A percentile compares a stretch with the other conserved stretches of the same genome.
phyloP scores from a whole-genome alignment of 2,888 invertebrate species.

The Drosophila eohydei region DNA sequence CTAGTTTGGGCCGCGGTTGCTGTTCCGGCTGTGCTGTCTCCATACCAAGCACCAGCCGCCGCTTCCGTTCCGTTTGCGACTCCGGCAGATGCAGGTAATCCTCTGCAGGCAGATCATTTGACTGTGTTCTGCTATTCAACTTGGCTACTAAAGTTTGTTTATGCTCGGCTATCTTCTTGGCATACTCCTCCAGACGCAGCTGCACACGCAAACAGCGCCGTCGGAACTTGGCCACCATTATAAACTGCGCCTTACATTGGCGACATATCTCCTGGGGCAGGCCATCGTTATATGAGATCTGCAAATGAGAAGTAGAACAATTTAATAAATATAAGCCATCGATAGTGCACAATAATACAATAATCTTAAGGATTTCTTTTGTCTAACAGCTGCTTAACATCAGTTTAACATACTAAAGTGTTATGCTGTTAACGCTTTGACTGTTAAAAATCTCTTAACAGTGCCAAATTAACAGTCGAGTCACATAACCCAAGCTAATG shows the following conservation, averaged over 20 bases:
- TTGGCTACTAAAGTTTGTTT: conserved; percentile 41
- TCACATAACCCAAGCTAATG: not conserved
- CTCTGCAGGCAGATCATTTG: conserved; percentile 10
- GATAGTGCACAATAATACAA: too few relatives aligned
- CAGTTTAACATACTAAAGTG: not conserved
- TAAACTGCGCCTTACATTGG: conserved; percentile 81
- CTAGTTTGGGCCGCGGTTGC: conserved; percentile 13
- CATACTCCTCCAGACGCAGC: conserved; percentile 65
- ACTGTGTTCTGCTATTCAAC: not conserved
- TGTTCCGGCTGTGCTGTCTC: not conserved
- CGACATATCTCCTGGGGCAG: conserved; percentile 81
- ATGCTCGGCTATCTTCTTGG: conserved; percentile 44
- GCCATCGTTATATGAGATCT: conserved; percentile 79
- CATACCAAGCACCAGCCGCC: conserved; percentile 29
- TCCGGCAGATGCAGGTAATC: conserved; percentile 29
- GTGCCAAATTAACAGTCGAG: not conserved
- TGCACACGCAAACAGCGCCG: conserved; percentile 80
- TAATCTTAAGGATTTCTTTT: too few relatives aligned
- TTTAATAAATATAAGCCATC: not conserved
- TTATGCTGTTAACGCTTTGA: too few relatives aligned
- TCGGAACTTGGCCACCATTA: conserved; percentile 82
- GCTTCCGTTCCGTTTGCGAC: conserved; percentile 52
- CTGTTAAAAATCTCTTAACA: not conserved
- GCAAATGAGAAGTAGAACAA: conserved; percentile 22
- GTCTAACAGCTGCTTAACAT: too few relatives aligned